phyloP scores from a whole-genome alignment of 2,113 vertebrate species.

The Ahaetulla prasina region DNA sequence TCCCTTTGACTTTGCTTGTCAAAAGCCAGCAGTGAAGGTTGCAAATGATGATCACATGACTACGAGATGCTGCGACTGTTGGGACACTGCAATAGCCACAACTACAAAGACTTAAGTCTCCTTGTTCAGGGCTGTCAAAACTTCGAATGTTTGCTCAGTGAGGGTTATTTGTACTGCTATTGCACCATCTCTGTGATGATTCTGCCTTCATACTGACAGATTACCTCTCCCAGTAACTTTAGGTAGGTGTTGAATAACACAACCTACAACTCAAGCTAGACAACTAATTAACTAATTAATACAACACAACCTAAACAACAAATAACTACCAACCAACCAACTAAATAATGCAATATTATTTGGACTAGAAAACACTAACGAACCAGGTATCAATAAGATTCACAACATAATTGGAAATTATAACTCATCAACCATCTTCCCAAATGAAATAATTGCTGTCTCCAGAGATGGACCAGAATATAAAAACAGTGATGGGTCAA shows the following conservation, averaged over 20 bases:
- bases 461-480: no score
- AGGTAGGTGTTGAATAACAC: neutral
- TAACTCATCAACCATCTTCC: no score
- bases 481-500: no score
- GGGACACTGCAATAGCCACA: neutral
- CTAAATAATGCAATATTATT: no score
- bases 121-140: neutral
- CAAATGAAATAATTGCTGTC: no score
- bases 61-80: neutral
- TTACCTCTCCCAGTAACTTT: neutral
- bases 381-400: no score
- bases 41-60: neutral
- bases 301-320: no score
- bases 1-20: neutral
- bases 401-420: no score
- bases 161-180: neutral
- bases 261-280: no score
- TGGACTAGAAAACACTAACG: no score
- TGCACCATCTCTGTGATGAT: neutral
- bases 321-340: no score
- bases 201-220: neutral
- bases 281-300: no score
- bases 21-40: neutral
- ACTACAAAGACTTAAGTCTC: neutral
- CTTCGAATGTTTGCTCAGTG: neutral